Evolutionary conservation across 2,113 vertebrate species (phyloP).

Genomic region (Calidris pygmaea): DNA sequence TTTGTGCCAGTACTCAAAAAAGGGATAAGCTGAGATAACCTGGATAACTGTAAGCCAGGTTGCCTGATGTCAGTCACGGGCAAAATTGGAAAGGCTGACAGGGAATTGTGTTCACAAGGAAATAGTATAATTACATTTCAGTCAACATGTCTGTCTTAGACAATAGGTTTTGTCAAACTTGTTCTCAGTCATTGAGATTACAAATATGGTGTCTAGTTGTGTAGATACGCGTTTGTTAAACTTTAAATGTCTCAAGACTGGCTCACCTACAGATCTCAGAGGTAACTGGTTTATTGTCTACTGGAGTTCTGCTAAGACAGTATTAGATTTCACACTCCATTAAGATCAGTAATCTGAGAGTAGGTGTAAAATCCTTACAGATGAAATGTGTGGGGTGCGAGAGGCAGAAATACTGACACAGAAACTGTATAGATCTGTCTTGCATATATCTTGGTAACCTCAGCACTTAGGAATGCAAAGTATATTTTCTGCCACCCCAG

Average conservation of each 20-base stretch:
- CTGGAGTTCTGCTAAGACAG: background rate
- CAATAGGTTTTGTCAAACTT: background rate
- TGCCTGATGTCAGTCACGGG: background rate
- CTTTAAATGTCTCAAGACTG: background rate
- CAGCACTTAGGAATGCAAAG: fast-evolving
- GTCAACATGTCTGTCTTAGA: background rate
- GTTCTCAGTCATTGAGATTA: background rate
- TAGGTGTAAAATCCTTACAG: background rate
- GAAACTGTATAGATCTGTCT: background rate
- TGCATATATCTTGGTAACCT: background rate
- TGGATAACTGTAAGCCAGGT: background rate
- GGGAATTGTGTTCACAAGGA: background rate
- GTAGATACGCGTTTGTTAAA: background rate
- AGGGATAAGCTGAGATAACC: background rate
- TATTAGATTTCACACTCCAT: background rate
- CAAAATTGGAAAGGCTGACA: background rate
- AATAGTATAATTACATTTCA: background rate
- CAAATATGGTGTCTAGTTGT: background rate
- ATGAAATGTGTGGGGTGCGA: background rate
- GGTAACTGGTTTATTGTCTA: background rate
- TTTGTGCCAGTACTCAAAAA: background rate
- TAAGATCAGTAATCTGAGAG: background rate
- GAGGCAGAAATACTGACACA: background rate
- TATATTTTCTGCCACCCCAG: background rate
- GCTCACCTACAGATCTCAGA: background rate